Conservation (phyloP, 2,888 invertebrate genomes). For the Synanthedon myopaeformis region DNA sequence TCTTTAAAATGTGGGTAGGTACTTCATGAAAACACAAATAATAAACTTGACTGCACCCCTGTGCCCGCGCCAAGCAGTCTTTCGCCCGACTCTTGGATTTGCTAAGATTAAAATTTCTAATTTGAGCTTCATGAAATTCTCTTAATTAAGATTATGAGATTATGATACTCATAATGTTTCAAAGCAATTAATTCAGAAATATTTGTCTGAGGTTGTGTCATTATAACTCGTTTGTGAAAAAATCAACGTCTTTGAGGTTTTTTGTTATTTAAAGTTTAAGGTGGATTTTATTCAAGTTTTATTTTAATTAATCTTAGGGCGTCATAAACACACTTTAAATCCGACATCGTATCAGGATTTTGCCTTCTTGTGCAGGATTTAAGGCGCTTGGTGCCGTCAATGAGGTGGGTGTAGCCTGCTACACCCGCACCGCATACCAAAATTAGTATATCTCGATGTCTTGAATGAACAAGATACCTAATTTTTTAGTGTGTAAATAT, state of each 20-base stretch:
- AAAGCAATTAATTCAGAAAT: conserved; percentile 62
- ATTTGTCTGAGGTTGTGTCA: conserved; percentile 28
- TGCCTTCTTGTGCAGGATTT: neutral
- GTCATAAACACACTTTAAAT: too few species aligned
- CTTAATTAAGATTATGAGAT: conserved; percentile 66
- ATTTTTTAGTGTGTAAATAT: too few species aligned
- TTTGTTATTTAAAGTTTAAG: too few species aligned
- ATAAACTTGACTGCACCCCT: conserved; percentile 30
- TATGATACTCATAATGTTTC: conserved; percentile 63
- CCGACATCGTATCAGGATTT: too few species aligned
- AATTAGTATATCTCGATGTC: too few species aligned
- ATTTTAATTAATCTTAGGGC: too few species aligned
- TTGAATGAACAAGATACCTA: too few species aligned
- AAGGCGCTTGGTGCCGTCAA: neutral
- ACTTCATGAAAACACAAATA: conserved; percentile 16
- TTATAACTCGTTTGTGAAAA: too few species aligned
- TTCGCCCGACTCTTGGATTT: conserved; percentile 26
- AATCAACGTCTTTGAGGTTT: too few species aligned
- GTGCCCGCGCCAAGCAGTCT: conserved; percentile 7
- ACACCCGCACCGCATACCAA: too few species aligned
- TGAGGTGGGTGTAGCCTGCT: too few species aligned
- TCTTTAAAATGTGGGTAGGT: neutral
- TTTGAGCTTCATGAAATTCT: conserved; percentile 52
- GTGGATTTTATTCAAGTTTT: too few species aligned
- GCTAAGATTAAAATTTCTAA: conserved; percentile 58